Evolutionary conservation across 2,888 invertebrate species (phyloP).

Genomic region (Scaptomyza flava): DNA sequence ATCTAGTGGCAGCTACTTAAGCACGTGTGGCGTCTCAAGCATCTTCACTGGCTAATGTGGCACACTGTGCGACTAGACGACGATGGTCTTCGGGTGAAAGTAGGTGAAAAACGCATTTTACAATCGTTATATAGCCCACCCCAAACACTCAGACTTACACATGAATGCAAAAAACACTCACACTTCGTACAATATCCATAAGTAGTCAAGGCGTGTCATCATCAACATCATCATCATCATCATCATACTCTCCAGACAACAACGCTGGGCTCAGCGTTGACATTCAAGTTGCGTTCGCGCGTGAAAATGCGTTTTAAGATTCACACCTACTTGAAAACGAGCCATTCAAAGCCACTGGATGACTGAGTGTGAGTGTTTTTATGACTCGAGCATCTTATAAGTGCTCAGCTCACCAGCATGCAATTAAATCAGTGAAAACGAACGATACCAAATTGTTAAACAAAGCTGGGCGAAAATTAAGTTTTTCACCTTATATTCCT

Average conservation of each 20-base stretch:
- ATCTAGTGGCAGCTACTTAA: conserved; percentile 59
- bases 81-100: conserved; percentile 43
- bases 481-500: background rate
- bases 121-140: conserved; percentile 32
- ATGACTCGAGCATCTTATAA: conserved; percentile 3
- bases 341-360: conserved; percentile 32
- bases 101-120: conserved; percentile 69
- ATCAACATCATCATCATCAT: conserved; percentile 25
- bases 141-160: conserved; percentile 14
- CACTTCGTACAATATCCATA: conserved; percentile 4
- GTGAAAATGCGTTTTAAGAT: conserved; percentile 78
- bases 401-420: conserved; percentile 2
- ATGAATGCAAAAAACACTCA: conserved; percentile 6
- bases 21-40: conserved; percentile 76
- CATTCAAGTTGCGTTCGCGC: conserved; percentile 74
- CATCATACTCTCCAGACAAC: conserved; percentile 47
- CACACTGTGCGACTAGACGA: conserved; percentile 24
- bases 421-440: conserved; percentile 8
- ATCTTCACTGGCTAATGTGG: conserved; percentile 46
- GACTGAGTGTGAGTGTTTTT: conserved; percentile 12
- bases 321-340: conserved; percentile 68
- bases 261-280: conserved; percentile 47
- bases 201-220: conserved; percentile 46
- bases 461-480: background rate
- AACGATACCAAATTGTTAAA: background rate